Conservation (phyloP, 2,113 vertebrate genomes). For the Lamprotornis superbus region DNA sequence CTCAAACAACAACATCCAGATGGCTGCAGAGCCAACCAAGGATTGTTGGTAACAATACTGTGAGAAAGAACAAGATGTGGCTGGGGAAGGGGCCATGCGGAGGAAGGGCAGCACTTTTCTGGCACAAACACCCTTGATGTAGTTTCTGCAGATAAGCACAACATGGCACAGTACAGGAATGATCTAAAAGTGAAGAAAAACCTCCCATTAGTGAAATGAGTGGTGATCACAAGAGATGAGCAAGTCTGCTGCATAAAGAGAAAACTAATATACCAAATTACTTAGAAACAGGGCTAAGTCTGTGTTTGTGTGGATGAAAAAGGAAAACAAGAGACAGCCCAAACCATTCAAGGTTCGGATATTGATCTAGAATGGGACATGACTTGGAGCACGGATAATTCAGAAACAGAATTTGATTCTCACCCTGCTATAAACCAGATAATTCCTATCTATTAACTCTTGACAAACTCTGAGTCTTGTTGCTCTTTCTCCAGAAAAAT, state of each 20-base stretch:
- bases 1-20: not conserved
- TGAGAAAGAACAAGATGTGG: not conserved
- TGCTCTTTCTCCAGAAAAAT: not conserved
- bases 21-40: not conserved
- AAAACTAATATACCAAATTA: not conserved
- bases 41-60: not conserved
- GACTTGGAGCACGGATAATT: fast-evolving
- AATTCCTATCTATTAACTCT: not conserved
- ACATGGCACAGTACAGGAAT: not conserved
- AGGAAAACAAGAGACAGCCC: not conserved
- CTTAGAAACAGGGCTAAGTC: not conserved
- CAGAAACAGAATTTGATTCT: not conserved
- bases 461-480: not conserved
- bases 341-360: not conserved
- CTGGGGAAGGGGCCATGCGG: not conserved
- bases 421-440: not conserved
- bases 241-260: not conserved
- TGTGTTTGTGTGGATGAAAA: not conserved
- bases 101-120: not conserved
- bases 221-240: not conserved
- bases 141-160: not conserved
- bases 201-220: not conserved
- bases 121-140: not conserved
- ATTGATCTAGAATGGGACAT: not conserved
- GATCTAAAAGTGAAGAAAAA: not conserved